Percentiles rank a stretch among this genome's conserved stretches.
Evolutionary conservation across 2,797 vertebrate genomes (phyloP).

Genomic region (Poecilia gillii): DNA sequence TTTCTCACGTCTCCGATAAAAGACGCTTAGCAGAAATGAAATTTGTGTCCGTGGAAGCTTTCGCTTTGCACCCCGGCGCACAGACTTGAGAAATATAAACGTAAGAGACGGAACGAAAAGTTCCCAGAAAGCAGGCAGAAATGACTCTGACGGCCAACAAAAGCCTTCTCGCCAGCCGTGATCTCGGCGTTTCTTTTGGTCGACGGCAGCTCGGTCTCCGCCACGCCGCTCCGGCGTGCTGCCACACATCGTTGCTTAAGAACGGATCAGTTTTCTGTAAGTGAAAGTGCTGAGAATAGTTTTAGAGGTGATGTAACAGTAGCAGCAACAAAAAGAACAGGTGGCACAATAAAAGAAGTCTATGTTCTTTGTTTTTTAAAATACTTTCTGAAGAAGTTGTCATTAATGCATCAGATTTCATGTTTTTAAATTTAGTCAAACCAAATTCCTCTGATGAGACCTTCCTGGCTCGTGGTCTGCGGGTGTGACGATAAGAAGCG

Average conservation of each 20-base stretch:
- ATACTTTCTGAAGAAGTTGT: background rate
- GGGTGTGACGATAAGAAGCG: background rate
- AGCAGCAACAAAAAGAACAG: background rate
- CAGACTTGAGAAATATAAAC: background rate
- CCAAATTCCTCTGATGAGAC: background rate
- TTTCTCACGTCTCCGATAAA: background rate
- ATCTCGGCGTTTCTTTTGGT: background rate
- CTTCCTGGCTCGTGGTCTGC: background rate
- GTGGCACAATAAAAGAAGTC: background rate
- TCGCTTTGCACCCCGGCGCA: background rate
- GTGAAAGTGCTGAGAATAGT: background rate
- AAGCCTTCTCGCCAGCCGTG: background rate
- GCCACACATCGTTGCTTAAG: background rate
- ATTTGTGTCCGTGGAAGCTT: background rate
- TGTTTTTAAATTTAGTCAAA: background rate
- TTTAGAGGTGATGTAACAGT: background rate
- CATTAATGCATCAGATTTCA: background rate
- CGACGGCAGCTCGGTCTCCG: background rate
- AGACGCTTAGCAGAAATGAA: background rate
- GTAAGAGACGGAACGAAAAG: background rate
- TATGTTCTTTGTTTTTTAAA: background rate
- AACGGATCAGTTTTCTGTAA: background rate
- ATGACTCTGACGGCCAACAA: background rate
- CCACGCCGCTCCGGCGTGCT: background rate
- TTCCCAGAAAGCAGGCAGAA: background rate